phyloP scores from a whole-genome alignment of 2,797 vertebrate genomes.

The Oryzias dopingdopingensis region DNA sequence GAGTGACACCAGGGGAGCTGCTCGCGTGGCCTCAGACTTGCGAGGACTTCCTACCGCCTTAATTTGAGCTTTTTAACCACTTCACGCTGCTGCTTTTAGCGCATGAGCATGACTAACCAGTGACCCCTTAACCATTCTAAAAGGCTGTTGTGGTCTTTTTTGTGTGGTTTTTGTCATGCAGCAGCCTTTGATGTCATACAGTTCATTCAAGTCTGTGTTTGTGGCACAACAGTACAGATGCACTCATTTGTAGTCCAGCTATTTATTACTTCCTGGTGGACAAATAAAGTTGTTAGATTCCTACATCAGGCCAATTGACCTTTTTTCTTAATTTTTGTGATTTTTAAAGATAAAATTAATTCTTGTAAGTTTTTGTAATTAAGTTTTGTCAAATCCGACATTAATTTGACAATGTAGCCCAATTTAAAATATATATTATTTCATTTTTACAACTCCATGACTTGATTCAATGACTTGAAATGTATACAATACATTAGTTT shows the following conservation, averaged over 20 bases:
- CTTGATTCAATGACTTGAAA: too few relatives aligned
- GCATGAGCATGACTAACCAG: conserved; percentile 60
- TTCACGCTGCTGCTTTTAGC: conserved; percentile 45
- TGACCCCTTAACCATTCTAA: conserved; percentile 25
- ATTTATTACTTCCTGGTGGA: not conserved
- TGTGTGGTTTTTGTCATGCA: not conserved
- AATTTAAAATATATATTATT: too few relatives aligned
- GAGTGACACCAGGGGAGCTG: conserved; percentile 51
- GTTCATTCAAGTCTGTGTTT: not conserved
- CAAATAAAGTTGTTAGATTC: not conserved
- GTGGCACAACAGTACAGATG: not conserved
- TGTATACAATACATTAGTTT: too few relatives aligned
- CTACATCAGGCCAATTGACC: not conserved
- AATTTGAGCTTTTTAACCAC: conserved; percentile 18
- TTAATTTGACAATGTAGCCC: too few relatives aligned
- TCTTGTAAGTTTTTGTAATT: too few relatives aligned
- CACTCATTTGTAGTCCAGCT: not conserved
- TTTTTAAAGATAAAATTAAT: too few relatives aligned
- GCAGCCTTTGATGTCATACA: not conserved
- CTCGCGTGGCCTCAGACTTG: conserved; percentile 5
- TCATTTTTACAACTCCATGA: too few relatives aligned
- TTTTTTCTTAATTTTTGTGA: not conserved
- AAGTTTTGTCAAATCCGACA: too few relatives aligned
- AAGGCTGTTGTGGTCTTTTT: conserved; percentile 1
- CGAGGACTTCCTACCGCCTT: conserved; percentile 27